Evolutionary conservation across 2,888 invertebrate genomes (phyloP), one percentile per base, ranked within the genome.

Genomic region (Steinernema scapterisci): DNA sequence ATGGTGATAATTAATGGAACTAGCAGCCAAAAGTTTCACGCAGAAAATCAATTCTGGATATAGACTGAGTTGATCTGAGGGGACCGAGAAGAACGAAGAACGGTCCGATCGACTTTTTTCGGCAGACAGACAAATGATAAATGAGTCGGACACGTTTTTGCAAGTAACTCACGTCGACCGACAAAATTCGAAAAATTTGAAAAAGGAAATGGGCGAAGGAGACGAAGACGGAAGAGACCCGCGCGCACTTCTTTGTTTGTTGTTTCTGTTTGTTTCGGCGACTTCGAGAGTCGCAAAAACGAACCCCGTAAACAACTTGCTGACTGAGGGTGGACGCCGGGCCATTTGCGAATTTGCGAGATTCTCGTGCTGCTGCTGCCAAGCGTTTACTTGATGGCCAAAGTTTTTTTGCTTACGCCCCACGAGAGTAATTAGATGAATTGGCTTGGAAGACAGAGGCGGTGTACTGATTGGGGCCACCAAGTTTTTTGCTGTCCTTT

Each of bases 401-500:
- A 31, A 16, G 27, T 63, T 63, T 63, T 63, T 63, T 63, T 27
- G 63, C 48, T 19, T 16, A 27, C 63, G 63, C 63, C 63, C 63
- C 63, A 19, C 63, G 63, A 63, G 63, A 63, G 63, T 63, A 63
- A 63, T 63, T 63, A 63, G 63, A 63, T 63, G 63, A 63, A 63
- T 63, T 63, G 63, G 63, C 63, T 63, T 63, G 63, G 63, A 63
- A 63, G 63, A 63, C 63, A 27, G 54, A 54, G 63, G 63, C 63
- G 63, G 63, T 63, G 63, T 63, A 63, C 63, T 63, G 63, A 63
- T 63, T 63, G 63, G 63, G 63, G 31, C 63, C 63, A 63, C 63
- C 63, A 63, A 63, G 63, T 63, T 63, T 63, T 63, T 63, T 63
- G 63, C 63, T 63, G 63, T 63, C 63, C 63, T 63, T 63, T n/a